Percentiles rank a stretch among this genome's conserved stretches.
Conservation (phyloP, 1,140 invertebrate genomes). For the Hetaerina americana region DNA sequence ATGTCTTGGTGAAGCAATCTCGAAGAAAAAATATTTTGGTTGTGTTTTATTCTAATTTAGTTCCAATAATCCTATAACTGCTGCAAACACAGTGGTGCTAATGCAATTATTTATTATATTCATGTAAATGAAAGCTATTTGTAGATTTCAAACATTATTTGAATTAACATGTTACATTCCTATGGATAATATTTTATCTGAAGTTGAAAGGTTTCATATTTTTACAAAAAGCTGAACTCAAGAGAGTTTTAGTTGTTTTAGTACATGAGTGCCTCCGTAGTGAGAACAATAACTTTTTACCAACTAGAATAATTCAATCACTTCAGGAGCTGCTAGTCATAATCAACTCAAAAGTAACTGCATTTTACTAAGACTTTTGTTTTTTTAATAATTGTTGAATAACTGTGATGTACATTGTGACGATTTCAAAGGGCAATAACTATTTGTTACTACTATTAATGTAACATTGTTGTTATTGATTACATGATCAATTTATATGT, state of each 20-base stretch:
- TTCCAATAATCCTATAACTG: neutral
- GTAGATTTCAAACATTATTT: neutral
- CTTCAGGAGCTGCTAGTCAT: neutral
- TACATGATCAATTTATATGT: too few species aligned
- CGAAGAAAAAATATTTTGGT: neutral
- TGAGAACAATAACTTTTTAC: neutral
- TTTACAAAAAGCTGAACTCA: neutral
- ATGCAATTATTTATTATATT: neutral
- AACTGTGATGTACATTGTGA: neutral
- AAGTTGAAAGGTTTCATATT: neutral
- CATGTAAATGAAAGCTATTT: neutral
- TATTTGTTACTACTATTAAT: neutral
- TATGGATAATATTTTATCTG: neutral
- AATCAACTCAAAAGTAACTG: neutral
- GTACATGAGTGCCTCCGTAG: neutral
- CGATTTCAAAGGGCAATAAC: neutral
- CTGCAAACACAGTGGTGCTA: neutral
- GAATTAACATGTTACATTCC: neutral
- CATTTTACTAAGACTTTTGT: neutral
- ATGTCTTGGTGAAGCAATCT: conserved; percentile 34
- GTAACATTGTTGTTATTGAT: neutral
- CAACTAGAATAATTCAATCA: neutral
- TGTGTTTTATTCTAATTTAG: neutral
- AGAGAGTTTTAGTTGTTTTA: neutral
- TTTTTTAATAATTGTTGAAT: neutral